These are phyloP conservation scores for Troides aeacus DNA, from an alignment of 2,888 invertebrate species.

Conservation along the genomic window DNA sequence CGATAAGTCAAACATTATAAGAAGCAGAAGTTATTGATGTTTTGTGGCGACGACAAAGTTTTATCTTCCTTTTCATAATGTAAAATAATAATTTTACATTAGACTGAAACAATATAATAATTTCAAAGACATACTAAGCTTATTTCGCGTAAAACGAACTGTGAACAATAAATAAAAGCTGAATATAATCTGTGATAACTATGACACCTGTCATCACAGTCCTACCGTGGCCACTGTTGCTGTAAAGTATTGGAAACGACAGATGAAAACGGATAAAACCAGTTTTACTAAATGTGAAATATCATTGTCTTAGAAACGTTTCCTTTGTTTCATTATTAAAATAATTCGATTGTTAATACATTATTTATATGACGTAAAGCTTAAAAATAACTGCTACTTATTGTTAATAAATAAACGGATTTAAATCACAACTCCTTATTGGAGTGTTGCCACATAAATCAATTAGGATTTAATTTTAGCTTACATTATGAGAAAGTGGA, in stretches of 20 bases:
- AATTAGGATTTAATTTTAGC: constrained; percentile 22
- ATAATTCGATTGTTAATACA: background rate
- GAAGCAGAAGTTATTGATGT: background rate
- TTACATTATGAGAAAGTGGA: constrained; percentile 23
- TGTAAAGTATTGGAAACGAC: too few relatives aligned
- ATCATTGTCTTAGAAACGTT: too few relatives aligned
- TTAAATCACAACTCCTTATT: background rate
- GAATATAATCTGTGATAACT: too few relatives aligned
- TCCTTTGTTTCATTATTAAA: background rate
- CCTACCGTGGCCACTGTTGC: too few relatives aligned
- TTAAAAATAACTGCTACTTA: background rate
- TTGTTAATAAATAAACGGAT: background rate
- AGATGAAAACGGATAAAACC: too few relatives aligned
- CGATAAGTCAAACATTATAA: background rate
- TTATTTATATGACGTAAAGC: background rate
- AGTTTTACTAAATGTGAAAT: too few relatives aligned
- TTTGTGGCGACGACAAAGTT: background rate
- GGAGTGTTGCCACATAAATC: constrained; percentile 9
- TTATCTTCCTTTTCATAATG: background rate
- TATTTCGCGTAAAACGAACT: too few relatives aligned
- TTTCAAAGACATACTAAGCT: too few relatives aligned
- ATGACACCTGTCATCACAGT: too few relatives aligned
- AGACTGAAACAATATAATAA: too few relatives aligned
- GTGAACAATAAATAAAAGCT: too few relatives aligned
- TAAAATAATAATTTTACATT: too few relatives aligned